Evolutionary conservation across 2,888 invertebrate genomes (phyloP).

Genomic region (Ceramica pisi): DNA sequence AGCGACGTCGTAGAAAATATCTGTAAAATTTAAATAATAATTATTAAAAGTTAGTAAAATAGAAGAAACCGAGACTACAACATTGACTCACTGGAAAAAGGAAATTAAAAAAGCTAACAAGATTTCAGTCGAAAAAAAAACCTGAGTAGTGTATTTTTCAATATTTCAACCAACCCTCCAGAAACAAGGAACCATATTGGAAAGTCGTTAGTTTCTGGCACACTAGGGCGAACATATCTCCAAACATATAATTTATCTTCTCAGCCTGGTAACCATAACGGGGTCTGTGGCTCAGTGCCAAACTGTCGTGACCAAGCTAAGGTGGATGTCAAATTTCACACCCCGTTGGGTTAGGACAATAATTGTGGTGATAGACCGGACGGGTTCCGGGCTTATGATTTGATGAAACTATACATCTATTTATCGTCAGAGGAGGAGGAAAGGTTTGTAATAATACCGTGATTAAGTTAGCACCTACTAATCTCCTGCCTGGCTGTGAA

Average conservation of each 20-base stretch:
- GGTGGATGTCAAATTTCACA: constrained; percentile 44
- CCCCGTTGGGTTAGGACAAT: constrained; percentile 33
- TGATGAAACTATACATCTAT: neutral
- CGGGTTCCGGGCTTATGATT: neutral
- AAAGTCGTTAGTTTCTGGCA: constrained; percentile 22
- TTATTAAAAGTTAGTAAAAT: no score
- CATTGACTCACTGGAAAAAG: no score
- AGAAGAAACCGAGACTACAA: no score
- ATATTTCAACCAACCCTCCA: neutral
- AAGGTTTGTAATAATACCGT: neutral
- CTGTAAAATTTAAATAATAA: no score
- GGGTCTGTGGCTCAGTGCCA: constrained; percentile 46
- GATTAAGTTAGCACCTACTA: neutral
- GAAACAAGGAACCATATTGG: constrained; percentile 5
- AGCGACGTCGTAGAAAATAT: no score
- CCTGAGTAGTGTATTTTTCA: neutral
- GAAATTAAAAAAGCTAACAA: no score
- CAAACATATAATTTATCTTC: constrained; percentile 40
- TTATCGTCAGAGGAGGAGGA: neutral
- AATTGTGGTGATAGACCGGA: constrained; percentile 11
- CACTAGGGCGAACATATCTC: constrained; percentile 10
- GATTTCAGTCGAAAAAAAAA: no score
- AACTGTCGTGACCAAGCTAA: constrained; percentile 38
- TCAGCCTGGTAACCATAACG: constrained; percentile 11
- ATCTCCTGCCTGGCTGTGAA: no score